These are phyloP conservation scores for Drosophila asahinai DNA, from an alignment of 1,140 invertebrate genomes.

Conservation along the genomic window DNA sequence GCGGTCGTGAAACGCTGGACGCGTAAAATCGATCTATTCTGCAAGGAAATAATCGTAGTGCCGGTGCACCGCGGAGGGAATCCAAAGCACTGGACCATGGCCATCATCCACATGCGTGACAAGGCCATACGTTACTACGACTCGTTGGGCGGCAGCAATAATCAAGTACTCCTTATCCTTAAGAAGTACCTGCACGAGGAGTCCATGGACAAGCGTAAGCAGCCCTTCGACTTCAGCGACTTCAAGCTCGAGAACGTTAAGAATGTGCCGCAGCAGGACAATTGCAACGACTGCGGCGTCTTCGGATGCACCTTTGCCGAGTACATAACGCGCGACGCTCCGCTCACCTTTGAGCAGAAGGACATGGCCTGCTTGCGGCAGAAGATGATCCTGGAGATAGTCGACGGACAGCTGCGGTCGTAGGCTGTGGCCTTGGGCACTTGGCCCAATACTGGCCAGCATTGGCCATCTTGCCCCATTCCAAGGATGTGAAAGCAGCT, in stretches of 20 bases:
- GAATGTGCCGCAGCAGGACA: slow-evolving; percentile 97
- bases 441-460: slow-evolving; percentile 28
- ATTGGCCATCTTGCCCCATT: slow-evolving; percentile 16
- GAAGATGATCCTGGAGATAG: slow-evolving; percentile 97
- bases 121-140: slow-evolving; percentile 95
- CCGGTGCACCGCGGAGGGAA: slow-evolving; percentile 95
- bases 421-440: too few relatives aligned
- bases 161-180: slow-evolving; percentile 89
- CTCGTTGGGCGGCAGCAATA: slow-evolving; percentile 94
- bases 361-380: slow-evolving; percentile 97
- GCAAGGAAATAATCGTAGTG: slow-evolving; percentile 86
- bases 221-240: slow-evolving; percentile 88
- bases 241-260: slow-evolving; percentile 89
- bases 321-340: slow-evolving; percentile 91
- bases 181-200: slow-evolving; percentile 93
- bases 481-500: slow-evolving; percentile 24
- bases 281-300: slow-evolving; percentile 98
- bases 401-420: slow-evolving; percentile 87
- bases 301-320: slow-evolving; percentile 98
- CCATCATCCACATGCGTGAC: slow-evolving; percentile 92
- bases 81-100: slow-evolving; percentile 97
- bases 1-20: slow-evolving; percentile 94
- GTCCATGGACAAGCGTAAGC: slow-evolving; percentile 94
- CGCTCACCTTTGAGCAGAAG: slow-evolving; percentile 92
- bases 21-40: slow-evolving; percentile 88